Conservation (phyloP, 2,113 vertebrate genomes). For the Dipodomys merriami region DNA sequence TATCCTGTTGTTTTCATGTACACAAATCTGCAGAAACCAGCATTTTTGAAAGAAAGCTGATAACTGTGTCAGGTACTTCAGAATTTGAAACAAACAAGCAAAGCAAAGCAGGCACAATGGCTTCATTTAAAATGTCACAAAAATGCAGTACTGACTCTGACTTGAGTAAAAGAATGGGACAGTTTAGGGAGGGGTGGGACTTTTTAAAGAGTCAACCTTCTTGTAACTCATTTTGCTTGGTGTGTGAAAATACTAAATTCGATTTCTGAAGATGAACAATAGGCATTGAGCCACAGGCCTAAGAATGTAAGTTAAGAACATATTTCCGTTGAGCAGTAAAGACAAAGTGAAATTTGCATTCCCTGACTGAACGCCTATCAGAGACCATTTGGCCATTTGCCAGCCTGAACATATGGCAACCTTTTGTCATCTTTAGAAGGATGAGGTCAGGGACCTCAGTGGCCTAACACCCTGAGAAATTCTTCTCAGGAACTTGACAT, state of each 20-base stretch:
- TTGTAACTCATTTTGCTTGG: not conserved
- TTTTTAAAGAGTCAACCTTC: not conserved
- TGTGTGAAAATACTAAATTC: not conserved
- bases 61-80: not conserved
- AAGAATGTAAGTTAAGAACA: slow-evolving; percentile 40
- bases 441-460: not conserved
- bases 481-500: slow-evolving; percentile 4
- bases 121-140: not conserved
- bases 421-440: slow-evolving; percentile 45
- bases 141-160: not conserved
- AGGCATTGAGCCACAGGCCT: not conserved
- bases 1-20: slow-evolving; percentile 9
- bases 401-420: slow-evolving; percentile 28
- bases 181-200: not conserved
- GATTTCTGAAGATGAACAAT: not conserved
- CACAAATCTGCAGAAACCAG: not conserved
- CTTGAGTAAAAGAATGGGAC: not conserved
- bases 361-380: slow-evolving; percentile 27
- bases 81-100: not conserved
- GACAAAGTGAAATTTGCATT: slow-evolving; percentile 32
- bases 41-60: not conserved
- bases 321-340: slow-evolving; percentile 48
- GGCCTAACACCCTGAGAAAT: not conserved
- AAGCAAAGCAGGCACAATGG: not conserved
- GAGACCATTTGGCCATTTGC: slow-evolving; percentile 40